Percentiles rank a stretch among this genome's conserved stretches.
Conservation (phyloP, 1,140 invertebrate species). For the Himalopsyche phryganea region DNA sequence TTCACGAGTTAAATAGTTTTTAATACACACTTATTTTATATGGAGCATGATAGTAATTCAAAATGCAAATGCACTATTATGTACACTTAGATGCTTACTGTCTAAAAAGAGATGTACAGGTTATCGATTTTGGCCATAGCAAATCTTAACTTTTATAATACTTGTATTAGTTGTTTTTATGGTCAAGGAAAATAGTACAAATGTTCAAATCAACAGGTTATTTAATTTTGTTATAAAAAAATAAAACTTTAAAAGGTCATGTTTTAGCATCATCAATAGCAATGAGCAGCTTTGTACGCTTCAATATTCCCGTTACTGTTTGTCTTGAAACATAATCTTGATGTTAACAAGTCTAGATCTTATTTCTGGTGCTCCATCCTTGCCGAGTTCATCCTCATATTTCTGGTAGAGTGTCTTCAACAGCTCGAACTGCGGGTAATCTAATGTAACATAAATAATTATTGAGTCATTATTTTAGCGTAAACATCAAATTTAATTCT, state of each 20-base stretch:
- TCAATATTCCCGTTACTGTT: neutral
- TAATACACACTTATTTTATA: conserved; percentile 7
- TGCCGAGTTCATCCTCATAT: conserved; percentile 44
- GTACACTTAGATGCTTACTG: too few relatives aligned
- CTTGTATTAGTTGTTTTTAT: too few relatives aligned
- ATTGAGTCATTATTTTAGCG: neutral
- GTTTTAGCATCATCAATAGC: too few relatives aligned
- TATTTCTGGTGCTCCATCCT: conserved; percentile 48
- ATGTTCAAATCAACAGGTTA: too few relatives aligned
- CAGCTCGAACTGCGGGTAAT: conserved; percentile 33
- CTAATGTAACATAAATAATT: too few relatives aligned
- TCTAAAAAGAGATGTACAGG: too few relatives aligned
- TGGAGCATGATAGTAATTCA: neutral
- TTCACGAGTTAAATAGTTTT: conserved; percentile 4
- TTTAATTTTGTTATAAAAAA: too few relatives aligned
- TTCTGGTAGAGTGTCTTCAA: conserved; percentile 43
- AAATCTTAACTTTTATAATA: too few relatives aligned
- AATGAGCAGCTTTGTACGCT: neutral
- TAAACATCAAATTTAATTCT: neutral
- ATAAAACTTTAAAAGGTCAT: too few relatives aligned
- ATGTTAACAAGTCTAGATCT: conserved; percentile 46
- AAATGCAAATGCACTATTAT: neutral
- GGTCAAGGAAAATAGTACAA: too few relatives aligned
- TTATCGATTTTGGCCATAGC: too few relatives aligned
- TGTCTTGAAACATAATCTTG: conserved; percentile 40